These are phyloP conservation scores for Strix aluco DNA, from an alignment of 2,113 vertebrate species.

Conservation along the genomic window DNA sequence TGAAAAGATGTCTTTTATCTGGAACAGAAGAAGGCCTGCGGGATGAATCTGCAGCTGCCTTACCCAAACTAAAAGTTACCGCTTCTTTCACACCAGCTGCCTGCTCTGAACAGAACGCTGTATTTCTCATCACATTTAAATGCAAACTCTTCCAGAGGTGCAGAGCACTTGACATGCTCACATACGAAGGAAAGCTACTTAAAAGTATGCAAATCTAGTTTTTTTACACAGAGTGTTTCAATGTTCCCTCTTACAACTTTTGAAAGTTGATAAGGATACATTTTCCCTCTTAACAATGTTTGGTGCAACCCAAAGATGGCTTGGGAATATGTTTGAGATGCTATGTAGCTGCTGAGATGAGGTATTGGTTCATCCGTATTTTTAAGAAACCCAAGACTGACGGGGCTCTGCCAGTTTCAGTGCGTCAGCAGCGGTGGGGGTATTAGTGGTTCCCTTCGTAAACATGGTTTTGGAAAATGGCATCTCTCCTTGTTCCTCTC, in stretches of 20 bases:
- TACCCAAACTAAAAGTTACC: not conserved
- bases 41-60: not conserved
- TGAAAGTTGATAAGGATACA: too few relatives aligned
- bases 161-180: not conserved
- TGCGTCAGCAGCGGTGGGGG: rapidly evolving
- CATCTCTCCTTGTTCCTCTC: not conserved
- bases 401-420: not conserved
- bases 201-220: not conserved
- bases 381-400: not conserved
- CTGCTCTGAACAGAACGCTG: not conserved
- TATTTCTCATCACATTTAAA: not conserved
- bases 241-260: not conserved
- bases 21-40: not conserved
- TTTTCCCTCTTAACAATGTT: not conserved
- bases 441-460: not conserved
- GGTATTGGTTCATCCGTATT: rapidly evolving
- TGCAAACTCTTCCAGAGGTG: not conserved
- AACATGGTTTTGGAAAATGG: not conserved
- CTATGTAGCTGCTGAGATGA: not conserved
- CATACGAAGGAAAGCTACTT: not conserved
- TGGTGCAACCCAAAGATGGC: rapidly evolving
- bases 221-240: rapidly evolving
- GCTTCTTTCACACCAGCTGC: not conserved
- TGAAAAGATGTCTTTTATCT: not conserved
- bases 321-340: not conserved